A percentile compares a stretch with the other conserved stretches of the same genome.
phyloP scores from a whole-genome alignment of 2,797 vertebrate genomes.

The Parauchenoglanis ngamensis region DNA sequence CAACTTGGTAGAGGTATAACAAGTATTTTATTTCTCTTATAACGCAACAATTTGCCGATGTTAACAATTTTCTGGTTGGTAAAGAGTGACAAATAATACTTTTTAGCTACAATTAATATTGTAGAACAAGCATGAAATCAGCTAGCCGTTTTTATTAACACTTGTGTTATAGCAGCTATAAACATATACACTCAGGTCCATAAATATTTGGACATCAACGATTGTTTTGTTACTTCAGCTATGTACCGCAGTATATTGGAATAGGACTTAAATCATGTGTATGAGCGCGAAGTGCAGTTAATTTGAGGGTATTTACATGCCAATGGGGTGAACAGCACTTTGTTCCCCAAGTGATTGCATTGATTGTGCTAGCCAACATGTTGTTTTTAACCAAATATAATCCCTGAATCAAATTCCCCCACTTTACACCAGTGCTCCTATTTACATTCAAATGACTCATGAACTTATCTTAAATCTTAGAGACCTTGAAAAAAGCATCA shows the following conservation, averaged over 20 bases:
- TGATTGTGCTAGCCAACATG: not conserved
- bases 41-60: not conserved
- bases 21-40: not conserved
- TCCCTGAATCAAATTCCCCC: constrained; percentile 15
- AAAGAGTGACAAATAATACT: not conserved
- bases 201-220: not conserved
- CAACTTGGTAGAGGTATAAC: not conserved
- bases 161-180: not conserved
- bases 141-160: not conserved
- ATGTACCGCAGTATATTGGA: too few species aligned
- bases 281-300: not conserved
- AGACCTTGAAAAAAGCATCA: constrained; percentile 37
- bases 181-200: not conserved
- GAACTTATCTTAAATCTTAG: constrained; percentile 32
- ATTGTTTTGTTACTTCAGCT: not conserved
- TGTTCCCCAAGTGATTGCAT: not conserved
- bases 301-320: constrained; percentile 9
- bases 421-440: constrained; percentile 13
- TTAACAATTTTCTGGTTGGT: not conserved
- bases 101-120: not conserved
- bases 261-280: not conserved
- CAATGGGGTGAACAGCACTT: not conserved
- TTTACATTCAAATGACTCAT: constrained; percentile 35
- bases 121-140: not conserved
- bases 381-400: constrained; percentile 31